Base-by-base conservation (phyloP, 2,888 invertebrate genomes). In the Apodemia zela region DNA sequence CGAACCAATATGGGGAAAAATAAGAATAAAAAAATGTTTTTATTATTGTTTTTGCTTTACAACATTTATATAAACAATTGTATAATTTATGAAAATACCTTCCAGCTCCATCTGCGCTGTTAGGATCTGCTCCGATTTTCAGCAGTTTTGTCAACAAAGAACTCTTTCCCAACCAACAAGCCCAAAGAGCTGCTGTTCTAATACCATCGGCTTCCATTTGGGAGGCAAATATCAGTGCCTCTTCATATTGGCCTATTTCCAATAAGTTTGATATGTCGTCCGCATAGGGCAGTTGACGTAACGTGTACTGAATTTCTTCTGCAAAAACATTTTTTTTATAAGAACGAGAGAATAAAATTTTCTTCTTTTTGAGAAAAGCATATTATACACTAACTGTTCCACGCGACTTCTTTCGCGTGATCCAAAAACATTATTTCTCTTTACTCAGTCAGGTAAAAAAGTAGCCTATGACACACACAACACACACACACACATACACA, bases 61-160 rank as follows among this genome's bases (percentile, higher is more conserved):
- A 10, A 35, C 10, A 10, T 3, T 10, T n/a, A n/a, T n/a, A n/a
- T n/a, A n/a, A 10, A 10, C 11, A 2, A 35, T 35, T 10, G 10
- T 35, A 11, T 35, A 7, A 35, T 35, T 7, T 3, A 10, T 10
- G 13, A 17, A 15, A 17, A 70, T 90, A 94, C 95, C 95, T 93
- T 72, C 96, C 96, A 64, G 92, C 93, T 33, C 89, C 87, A 77
- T 97, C 97, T 42, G 87, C 81, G 11, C 90, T 91, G 70, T 95
- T 94, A 17, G 95, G 93, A 74, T 94, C 92, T 3, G 94, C 94
- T 0, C 94, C 94, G 59, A 89, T 79, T 29, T 90, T 85, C 54
- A 95, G 72, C 13, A 95, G 77, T 67, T 80, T 82, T 62, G 87
- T 83, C n/a, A 94, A 78, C 42, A 94, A 73, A n/a, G 90, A 84